Evolutionary conservation across 2,888 invertebrate species (phyloP), one percentile per base, ranked within the genome.

Genomic region (Dasypogon diadema): DNA sequence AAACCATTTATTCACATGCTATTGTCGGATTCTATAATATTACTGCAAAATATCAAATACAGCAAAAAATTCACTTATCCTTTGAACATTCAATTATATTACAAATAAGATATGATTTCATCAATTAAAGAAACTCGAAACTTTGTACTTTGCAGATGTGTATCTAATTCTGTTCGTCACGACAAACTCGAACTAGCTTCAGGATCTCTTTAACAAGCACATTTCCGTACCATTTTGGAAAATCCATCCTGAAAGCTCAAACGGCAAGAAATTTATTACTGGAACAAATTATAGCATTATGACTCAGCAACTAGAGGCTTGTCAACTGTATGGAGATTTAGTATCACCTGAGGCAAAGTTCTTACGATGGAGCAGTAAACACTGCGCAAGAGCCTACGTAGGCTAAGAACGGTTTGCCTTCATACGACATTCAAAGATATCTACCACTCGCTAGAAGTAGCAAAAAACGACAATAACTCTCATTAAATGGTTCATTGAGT

Each of bases 401-500:
- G 21, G 21, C 48, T 18, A 48, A 68, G 68, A 68, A 68, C 16
- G 68, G 51, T 68, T 68, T 68, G 54, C 54, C 70, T 70, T 54
- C 70, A 70, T 22, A 70, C 70, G 70, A 34, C 70, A 70, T 70
- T 70, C 70, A 51, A 34, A 70, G 34, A 21, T 51, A 70, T 54
- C 51, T 54, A 51, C 26, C 12, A n/a, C n/a, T 51, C 34, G 30
- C 6, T 26, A n/a, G n/a, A n/a, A n/a, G n/a, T n/a, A 18, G 54
- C 21, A 70, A 51, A 70, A 54, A 58, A 26, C 46, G 42, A 58
- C 24, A 22, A 58, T 58, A 14, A 42, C 34, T 42, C 24, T 34
- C 46, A 74, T 74, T 51, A 63, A 74, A 74, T 74, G 74, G 74
- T 63, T 54, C 74, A 74, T 74, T 74, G 74, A 63, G 42, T 63